Conservation (phyloP, 2,888 invertebrate species). For the Brachyptera risi region DNA sequence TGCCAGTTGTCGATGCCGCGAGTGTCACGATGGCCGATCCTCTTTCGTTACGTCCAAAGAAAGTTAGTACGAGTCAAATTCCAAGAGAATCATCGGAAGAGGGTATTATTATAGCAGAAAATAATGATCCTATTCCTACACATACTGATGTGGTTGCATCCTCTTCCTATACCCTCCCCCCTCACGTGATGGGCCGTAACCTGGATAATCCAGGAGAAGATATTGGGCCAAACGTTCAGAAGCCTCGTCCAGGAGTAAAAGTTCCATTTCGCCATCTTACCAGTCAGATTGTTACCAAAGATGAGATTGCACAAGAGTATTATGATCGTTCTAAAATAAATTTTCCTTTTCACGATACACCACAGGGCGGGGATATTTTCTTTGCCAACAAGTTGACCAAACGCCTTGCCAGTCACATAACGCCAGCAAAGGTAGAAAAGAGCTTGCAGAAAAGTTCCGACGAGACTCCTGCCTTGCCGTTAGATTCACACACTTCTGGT, state of each 20-base stretch:
- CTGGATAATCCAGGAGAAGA: slow-evolving; percentile 45
- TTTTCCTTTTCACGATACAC: slow-evolving; percentile 40
- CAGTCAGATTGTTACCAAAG: slow-evolving; percentile 53
- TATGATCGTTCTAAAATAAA: slow-evolving; percentile 49
- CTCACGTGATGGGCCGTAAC: slow-evolving; percentile 46
- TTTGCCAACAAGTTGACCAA: slow-evolving; percentile 54
- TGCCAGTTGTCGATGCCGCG: neutral
- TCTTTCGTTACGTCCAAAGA: neutral
- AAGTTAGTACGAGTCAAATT: neutral
- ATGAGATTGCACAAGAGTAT: slow-evolving; percentile 53
- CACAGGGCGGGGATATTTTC: slow-evolving; percentile 47
- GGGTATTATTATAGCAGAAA: neutral
- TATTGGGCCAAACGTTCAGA: slow-evolving; percentile 43
- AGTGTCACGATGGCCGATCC: slow-evolving; percentile 1
- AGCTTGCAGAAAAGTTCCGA: too few relatives aligned
- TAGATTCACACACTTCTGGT: too few relatives aligned
- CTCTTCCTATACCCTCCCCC: slow-evolving; percentile 31
- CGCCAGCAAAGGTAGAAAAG: too few relatives aligned
- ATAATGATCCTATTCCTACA: too few relatives aligned
- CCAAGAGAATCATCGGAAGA: neutral
- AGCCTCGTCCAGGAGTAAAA: slow-evolving; percentile 47
- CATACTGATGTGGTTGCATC: too few relatives aligned
- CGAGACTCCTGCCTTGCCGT: too few relatives aligned
- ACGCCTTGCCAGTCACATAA: slow-evolving; percentile 45
- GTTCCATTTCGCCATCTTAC: slow-evolving; percentile 47